Conservation (phyloP, 2,888 invertebrate species). For the Protodeltote pygarga region DNA sequence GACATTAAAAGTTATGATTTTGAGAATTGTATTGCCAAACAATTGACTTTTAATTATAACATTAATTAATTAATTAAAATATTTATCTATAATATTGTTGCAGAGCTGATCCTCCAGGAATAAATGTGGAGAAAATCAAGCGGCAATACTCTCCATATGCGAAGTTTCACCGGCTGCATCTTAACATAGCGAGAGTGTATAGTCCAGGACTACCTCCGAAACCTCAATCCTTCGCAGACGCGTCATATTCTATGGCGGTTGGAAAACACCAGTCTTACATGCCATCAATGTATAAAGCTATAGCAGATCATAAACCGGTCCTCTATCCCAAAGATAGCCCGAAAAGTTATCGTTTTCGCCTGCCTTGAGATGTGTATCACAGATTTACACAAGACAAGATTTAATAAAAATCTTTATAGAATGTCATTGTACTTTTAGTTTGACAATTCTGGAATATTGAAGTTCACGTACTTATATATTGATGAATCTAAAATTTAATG, state of each 20-base stretch:
- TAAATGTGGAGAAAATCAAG: slow-evolving; percentile 12
- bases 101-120: slow-evolving; percentile 9
- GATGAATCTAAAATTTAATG: no score
- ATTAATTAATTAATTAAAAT: no score
- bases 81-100: slow-evolving; percentile 1
- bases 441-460: not conserved
- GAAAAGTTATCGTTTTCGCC: slow-evolving; percentile 5
- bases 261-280: not conserved
- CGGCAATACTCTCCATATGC: slow-evolving; percentile 9
- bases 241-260: not conserved
- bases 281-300: not conserved
- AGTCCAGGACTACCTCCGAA: slow-evolving; percentile 19
- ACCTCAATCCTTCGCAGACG: not conserved
- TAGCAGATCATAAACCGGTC: slow-evolving; percentile 2
- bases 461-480: no score
- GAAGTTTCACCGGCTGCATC: slow-evolving; percentile 38
- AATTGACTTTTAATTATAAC: no score
- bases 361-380: not conserved
- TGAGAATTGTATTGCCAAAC: no score
- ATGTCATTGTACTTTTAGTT: not conserved
- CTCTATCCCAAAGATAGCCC: not conserved
- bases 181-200: slow-evolving; percentile 45
- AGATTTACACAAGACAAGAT: not conserved
- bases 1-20: no score
- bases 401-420: not conserved